phyloP scores from a whole-genome alignment of 2,797 vertebrate species.

The Coluber constrictor region DNA sequence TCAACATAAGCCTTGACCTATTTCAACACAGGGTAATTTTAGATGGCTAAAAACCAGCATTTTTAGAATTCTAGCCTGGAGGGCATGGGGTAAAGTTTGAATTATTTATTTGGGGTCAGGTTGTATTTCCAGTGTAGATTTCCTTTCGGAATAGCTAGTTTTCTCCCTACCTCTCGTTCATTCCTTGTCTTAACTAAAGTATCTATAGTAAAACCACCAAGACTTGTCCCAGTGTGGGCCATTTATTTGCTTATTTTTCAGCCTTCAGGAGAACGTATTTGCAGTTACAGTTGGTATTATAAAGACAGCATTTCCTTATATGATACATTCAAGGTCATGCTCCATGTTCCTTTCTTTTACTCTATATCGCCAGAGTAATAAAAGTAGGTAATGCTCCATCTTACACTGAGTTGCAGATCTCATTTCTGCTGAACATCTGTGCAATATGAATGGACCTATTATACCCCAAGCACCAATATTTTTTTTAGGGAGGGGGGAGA shows the following conservation, averaged over 20 bases:
- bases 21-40: background rate
- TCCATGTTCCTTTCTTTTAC: slow-evolving; percentile 29
- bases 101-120: background rate
- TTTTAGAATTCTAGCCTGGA: background rate
- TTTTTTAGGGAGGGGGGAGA: slow-evolving; percentile 8
- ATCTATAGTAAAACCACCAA: slow-evolving; percentile 14
- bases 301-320: slow-evolving; percentile 13
- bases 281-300: slow-evolving; percentile 17
- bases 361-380: slow-evolving; percentile 39
- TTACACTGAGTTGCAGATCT: slow-evolving; percentile 44
- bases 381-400: slow-evolving; percentile 41
- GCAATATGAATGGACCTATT: slow-evolving; percentile 40
- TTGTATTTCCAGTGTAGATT: background rate
- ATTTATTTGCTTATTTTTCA: background rate
- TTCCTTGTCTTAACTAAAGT: slow-evolving; percentile 8
- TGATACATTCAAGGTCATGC: slow-evolving; percentile 39
- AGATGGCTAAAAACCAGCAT: background rate
- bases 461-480: slow-evolving; percentile 50
- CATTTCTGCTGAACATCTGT: slow-evolving; percentile 57
- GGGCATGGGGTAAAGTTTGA: background rate
- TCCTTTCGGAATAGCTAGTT: background rate
- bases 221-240: background rate
- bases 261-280: background rate
- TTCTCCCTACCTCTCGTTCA: fast-evolving
- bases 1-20: background rate